Base-by-base conservation (phyloP, 2,113 vertebrate genomes). In the Arothron firmamentum region DNA sequence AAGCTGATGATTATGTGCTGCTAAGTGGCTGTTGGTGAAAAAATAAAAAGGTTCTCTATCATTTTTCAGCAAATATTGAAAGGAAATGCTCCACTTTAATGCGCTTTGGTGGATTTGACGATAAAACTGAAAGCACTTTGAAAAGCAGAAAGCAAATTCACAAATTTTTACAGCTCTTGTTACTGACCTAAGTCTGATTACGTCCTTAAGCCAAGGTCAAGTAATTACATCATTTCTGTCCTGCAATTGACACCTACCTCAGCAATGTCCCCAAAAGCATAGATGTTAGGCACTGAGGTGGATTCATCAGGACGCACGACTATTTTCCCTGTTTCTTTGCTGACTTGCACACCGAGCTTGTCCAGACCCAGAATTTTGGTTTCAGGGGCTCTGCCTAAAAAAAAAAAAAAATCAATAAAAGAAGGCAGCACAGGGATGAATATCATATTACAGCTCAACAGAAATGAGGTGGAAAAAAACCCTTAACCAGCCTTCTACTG, bases 211-310 rank as follows among this genome's bases (percentile, higher is more conserved):
- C 23, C 15, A 45, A 15, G 17, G 34, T 45, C 43, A 45, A 45
- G 43, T 45, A 5, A 45, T 45, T 45, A 23, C 17, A 49, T 52
- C 43, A 41, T 23, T 2, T n/a, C 6, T 34, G 34, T 0, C 4
- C 52, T 66, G 68, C 2, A 47, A 21, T 58, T 13, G 11, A 51
- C 1, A 10, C 85, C 28, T 75, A 97, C 96, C 94, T 96, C 93
- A 0, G 91, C 77, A 46, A 96, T 91, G 63, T 99, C 96, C 56
- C 97, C 96, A 1, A 99, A 78, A 63, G 95, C 95, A 17, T 90
- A 98, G 77, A 99, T 90, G 78, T 94, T 93, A 62, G 92, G 91
- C 71, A 94, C 82, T 0, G 94, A 95, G 45, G 96, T 95, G 46
- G 91, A 83, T 72, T 99, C 97, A 17, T 56, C 78, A 10, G 89